Conservation (phyloP, 1,140 invertebrate genomes). For the Acromyrmex heyeri region DNA sequence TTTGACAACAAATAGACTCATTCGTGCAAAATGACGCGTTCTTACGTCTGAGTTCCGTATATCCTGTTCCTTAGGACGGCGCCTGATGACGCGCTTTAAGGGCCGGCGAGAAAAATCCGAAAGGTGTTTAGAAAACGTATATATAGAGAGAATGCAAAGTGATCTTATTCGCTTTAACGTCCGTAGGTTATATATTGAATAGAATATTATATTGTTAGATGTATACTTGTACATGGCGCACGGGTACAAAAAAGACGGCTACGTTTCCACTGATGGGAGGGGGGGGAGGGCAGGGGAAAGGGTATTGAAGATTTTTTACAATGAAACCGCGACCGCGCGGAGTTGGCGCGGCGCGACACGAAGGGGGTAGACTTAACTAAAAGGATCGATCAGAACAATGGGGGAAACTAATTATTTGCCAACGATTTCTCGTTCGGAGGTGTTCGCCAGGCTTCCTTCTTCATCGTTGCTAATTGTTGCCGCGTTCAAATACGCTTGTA, state of each 20-base stretch:
- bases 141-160: constrained; percentile 78
- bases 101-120: constrained; percentile 35
- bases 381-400: constrained; percentile 43
- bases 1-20: background rate
- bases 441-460: constrained; percentile 33
- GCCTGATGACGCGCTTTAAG: constrained; percentile 47
- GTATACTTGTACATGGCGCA: constrained; percentile 78
- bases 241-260: constrained; percentile 71
- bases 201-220: constrained; percentile 79
- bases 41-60: background rate
- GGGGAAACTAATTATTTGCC: constrained; percentile 53
- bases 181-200: constrained; percentile 74
- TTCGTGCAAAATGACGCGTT: background rate
- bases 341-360: background rate
- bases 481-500: background rate
- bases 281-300: constrained; percentile 26
- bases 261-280: constrained; percentile 76
- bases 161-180: constrained; percentile 83
- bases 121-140: constrained; percentile 39
- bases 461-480: background rate
- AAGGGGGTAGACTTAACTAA: constrained; percentile 58
- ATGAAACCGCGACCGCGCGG: constrained; percentile 57
- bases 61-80: background rate
- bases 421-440: constrained; percentile 42
- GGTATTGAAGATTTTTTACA: constrained; percentile 59